These are phyloP conservation scores for Virgularia gustaviana DNA, from an alignment of 92 coral and sea anemone species.

Conservation along the genomic window DNA sequence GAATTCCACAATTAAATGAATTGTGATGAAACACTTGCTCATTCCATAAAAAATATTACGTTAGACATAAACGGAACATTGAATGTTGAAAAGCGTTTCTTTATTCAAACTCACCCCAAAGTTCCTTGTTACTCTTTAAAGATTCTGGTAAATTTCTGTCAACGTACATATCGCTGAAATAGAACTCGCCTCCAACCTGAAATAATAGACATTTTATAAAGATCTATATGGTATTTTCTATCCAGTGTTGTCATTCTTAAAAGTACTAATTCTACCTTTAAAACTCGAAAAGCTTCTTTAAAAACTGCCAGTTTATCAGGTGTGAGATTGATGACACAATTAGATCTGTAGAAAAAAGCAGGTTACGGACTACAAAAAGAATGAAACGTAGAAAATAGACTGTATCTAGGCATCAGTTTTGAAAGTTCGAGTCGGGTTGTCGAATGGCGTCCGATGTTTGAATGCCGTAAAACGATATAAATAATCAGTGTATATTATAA, in stretches of 20 bases:
- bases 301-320: slow-evolving; percentile 81
- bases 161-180: slow-evolving; percentile 90
- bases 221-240: too few relatives aligned
- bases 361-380: not conserved
- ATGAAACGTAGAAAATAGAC: not conserved
- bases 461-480: too few relatives aligned
- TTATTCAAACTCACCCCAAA: slow-evolving; percentile 68
- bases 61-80: not conserved
- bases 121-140: slow-evolving; percentile 70
- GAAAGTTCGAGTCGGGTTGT: too few relatives aligned
- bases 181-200: slow-evolving; percentile 91
- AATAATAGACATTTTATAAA: too few relatives aligned
- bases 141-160: slow-evolving; percentile 68
- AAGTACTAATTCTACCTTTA: too few relatives aligned
- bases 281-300: slow-evolving; percentile 80
- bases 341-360: slow-evolving; percentile 59
- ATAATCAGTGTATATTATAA: too few relatives aligned
- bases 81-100: not conserved
- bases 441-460: too few relatives aligned
- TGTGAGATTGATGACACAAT: slow-evolving; percentile 87
- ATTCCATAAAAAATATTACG: too few relatives aligned
- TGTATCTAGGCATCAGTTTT: too few relatives aligned
- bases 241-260: not conserved
- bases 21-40: too few relatives aligned
- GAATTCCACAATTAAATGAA: too few relatives aligned